Percentiles rank a stretch among this genome's conserved stretches.
Evolutionary conservation across 1,140 invertebrate species (phyloP).

Genomic region (Lasaia peninsularis): DNA sequence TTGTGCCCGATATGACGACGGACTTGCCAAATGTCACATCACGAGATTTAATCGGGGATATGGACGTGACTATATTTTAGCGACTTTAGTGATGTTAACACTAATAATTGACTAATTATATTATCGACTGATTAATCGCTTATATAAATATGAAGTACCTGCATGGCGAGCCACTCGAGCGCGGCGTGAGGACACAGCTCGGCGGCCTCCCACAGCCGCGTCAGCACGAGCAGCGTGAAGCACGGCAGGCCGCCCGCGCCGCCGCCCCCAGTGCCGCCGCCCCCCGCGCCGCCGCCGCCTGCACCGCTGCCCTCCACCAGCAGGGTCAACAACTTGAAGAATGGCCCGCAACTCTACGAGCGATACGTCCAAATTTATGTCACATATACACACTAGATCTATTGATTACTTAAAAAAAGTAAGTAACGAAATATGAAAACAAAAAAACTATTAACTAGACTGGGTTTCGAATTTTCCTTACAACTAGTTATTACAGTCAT

Average conservation of each 20-base stretch:
- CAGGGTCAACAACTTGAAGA: conserved; percentile 92
- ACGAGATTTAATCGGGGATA: no score
- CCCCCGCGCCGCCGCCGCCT: conserved; percentile 82
- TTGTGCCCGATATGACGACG: no score
- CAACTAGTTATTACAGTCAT: no score
- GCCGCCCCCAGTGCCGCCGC: conserved; percentile 79
- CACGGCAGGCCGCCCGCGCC: conserved; percentile 85
- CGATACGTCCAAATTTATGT: conserved; percentile 21
- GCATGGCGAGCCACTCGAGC: conserved; percentile 93
- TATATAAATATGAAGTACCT: conserved; percentile 64
- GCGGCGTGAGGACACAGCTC: conserved; percentile 93
- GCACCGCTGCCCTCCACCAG: conserved; percentile 85
- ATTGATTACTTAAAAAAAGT: neutral
- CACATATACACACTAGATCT: no score
- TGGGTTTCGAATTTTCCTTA: no score
- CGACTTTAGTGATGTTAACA: no score
- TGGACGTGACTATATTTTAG: no score
- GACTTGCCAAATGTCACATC: no score
- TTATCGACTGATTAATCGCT: no score
- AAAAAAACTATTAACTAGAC: neutral
- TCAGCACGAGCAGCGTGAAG: conserved; percentile 92
- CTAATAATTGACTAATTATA: no score
- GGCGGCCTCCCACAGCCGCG: conserved; percentile 93
- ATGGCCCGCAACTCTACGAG: conserved; percentile 86
- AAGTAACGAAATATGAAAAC: neutral